A percentile compares a stretch with the other conserved stretches of the same genome.
phyloP scores from a whole-genome alignment of 2,888 invertebrate genomes.

The Rambutsinella grinnellia region DNA sequence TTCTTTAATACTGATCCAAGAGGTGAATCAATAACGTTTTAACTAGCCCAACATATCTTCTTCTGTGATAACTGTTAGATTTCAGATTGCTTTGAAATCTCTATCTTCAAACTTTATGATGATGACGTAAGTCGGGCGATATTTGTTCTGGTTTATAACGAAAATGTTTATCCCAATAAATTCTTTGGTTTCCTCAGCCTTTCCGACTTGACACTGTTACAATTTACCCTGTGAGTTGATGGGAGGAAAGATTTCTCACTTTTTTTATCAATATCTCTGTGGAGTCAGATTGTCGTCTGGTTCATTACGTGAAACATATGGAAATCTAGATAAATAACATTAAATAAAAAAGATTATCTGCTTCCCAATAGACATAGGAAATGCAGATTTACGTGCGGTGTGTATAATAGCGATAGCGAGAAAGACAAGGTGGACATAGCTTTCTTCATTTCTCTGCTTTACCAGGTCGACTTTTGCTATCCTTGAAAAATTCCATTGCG shows the following conservation, averaged over 20 bases:
- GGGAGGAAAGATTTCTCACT: too few species aligned
- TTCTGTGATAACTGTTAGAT: conserved; percentile 44
- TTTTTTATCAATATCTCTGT: too few species aligned
- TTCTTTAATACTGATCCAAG: conserved; percentile 28
- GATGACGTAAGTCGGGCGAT: not conserved
- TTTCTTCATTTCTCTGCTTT: conserved; percentile 27
- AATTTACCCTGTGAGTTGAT: too few species aligned
- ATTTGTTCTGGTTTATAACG: too few species aligned
- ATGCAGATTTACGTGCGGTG: conserved; percentile 13
- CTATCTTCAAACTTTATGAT: not conserved
- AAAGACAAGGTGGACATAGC: conserved; percentile 24
- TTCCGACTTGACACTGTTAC: too few species aligned
- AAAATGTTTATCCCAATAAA: too few species aligned
- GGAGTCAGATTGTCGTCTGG: too few species aligned
- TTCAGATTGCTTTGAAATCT: conserved; percentile 17
- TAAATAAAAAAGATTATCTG: too few species aligned
- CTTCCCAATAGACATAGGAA: not conserved
- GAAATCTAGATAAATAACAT: too few species aligned
- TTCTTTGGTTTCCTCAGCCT: too few species aligned
- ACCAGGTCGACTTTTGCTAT: conserved; percentile 32
- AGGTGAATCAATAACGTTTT: conserved; percentile 34
- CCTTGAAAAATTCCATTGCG: conserved; percentile 62
- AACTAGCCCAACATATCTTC: conserved; percentile 42
- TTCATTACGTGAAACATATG: too few species aligned
- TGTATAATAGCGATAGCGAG: conserved; percentile 22